A percentile compares a stretch with the other conserved stretches of the same genome.
Evolutionary conservation across 2,888 invertebrate genomes (phyloP).

Genomic region (Pollenia griseotomentosa): DNA sequence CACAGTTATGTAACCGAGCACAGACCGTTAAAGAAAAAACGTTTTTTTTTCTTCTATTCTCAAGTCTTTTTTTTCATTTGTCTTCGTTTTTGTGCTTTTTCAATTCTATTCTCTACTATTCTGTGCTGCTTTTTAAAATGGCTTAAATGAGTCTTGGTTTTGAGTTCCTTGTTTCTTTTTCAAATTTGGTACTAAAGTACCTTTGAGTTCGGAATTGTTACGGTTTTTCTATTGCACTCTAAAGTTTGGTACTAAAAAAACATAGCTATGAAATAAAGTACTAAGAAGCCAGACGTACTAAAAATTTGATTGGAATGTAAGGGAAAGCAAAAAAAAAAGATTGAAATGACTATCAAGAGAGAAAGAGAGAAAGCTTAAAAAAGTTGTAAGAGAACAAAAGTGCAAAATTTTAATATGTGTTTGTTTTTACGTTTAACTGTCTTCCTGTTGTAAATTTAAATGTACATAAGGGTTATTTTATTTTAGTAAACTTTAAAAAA

Average conservation of each 20-base stretch:
- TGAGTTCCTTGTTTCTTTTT: conserved; percentile 32
- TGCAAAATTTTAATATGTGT: not conserved
- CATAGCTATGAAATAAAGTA: conserved; percentile 18
- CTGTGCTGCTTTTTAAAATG: conserved; percentile 55
- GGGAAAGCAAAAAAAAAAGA: conserved; percentile 5
- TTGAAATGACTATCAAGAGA: not conserved
- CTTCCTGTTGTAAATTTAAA: not conserved
- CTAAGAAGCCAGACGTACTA: conserved; percentile 10
- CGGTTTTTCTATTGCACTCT: not conserved
- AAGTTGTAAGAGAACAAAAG: conserved; percentile 1
- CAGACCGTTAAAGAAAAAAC: conserved; percentile 72
- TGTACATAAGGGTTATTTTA: too few relatives aligned
- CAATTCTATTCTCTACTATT: conserved; percentile 57
- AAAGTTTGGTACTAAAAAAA: conserved; percentile 40
- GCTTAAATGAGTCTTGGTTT: conserved; percentile 45
- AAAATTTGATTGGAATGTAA: not conserved
- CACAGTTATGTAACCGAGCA: conserved; percentile 80
- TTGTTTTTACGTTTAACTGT: not conserved
- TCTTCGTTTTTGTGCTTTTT: conserved; percentile 53
- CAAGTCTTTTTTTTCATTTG: conserved; percentile 52
- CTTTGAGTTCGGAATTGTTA: conserved; percentile 7
- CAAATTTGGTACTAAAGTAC: conserved; percentile 33
- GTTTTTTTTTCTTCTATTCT: conserved; percentile 40
- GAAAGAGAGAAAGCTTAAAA: conserved; percentile 5
- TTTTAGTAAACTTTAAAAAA: too few relatives aligned